phyloP scores from a whole-genome alignment of 2,113 vertebrate species.

The Muscicapa adusta region DNA sequence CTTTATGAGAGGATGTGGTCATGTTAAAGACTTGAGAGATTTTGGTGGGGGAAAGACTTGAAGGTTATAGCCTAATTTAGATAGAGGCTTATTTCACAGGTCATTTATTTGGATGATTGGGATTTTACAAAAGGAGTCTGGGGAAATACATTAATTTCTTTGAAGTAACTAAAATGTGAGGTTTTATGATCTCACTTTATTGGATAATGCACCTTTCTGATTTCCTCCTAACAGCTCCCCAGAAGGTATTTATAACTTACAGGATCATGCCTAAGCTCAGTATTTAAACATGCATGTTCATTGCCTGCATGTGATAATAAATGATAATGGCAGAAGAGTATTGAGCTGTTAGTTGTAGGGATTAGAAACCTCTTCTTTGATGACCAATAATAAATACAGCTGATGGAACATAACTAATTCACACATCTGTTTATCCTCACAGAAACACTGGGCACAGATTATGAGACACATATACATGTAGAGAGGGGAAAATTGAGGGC shows the following conservation, averaged over 20 bases:
- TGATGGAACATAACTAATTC: background rate
- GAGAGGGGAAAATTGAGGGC: background rate
- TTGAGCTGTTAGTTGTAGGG: background rate
- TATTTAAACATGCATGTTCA: background rate
- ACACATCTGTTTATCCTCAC: background rate
- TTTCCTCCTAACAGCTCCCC: background rate
- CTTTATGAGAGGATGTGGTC: background rate
- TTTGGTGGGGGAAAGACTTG: background rate
- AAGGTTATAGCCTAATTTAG: slow-evolving; percentile 35
- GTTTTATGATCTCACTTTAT: background rate
- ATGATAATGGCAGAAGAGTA: background rate
- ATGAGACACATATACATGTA: background rate
- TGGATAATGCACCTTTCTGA: background rate
- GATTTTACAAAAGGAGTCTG: background rate
- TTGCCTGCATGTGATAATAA: background rate
- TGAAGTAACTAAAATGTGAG: background rate
- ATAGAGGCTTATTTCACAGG: slow-evolving; percentile 46
- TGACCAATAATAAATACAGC: background rate
- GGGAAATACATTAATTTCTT: slow-evolving; percentile 23
- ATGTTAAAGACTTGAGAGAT: background rate
- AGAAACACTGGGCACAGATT: background rate
- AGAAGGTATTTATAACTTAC: background rate
- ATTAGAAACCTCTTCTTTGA: background rate
- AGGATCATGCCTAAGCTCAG: background rate
- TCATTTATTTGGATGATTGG: slow-evolving; percentile 46